phyloP scores from a whole-genome alignment of 2,797 vertebrate species.

The Halcyon smyrnensis region DNA sequence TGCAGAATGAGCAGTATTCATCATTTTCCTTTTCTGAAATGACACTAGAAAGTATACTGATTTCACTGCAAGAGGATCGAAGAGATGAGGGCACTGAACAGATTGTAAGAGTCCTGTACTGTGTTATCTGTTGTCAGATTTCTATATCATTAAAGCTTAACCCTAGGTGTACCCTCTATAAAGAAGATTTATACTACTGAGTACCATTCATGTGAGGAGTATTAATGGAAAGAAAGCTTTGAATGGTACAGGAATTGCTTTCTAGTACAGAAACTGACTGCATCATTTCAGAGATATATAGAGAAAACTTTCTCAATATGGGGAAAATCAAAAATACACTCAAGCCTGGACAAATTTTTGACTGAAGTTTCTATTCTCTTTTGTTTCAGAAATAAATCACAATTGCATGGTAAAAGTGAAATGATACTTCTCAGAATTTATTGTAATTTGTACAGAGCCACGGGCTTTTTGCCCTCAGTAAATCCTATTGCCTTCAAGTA shows the following conservation, averaged over 20 bases:
- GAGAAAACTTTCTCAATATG: neutral
- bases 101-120: neutral
- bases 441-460: neutral
- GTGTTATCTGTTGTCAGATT: neutral
- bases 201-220: neutral
- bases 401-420: neutral
- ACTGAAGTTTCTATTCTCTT: neutral
- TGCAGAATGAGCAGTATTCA: neutral
- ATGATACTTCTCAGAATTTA: neutral
- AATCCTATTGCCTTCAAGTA: neutral
- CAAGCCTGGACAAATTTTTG: neutral
- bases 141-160: constrained; percentile 5
- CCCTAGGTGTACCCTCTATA: neutral
- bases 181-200: neutral
- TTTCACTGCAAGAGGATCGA: constrained; percentile 2
- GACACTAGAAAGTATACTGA: neutral
- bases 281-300: neutral
- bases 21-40: constrained; percentile 15
- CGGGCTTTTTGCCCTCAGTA: neutral
- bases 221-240: neutral
- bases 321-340: neutral
- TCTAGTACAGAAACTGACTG: neutral
- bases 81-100: neutral
- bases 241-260: neutral
- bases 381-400: neutral